A percentile compares a stretch with the other conserved stretches of the same genome.
Conservation (phyloP, 2,797 vertebrate genomes). For the Rhinophrynus dorsalis region DNA sequence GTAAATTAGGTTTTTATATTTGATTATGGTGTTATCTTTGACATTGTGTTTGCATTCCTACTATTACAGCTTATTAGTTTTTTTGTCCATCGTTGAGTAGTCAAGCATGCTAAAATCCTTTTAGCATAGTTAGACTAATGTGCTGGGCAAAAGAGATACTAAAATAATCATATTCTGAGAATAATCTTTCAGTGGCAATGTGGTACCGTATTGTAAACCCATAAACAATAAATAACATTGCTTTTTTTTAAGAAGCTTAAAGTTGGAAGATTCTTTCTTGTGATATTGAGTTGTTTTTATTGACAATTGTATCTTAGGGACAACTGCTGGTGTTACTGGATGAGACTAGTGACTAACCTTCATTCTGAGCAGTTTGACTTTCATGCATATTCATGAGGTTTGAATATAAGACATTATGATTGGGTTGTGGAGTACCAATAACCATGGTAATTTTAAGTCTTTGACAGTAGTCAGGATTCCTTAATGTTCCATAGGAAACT, state of each 20-base stretch:
- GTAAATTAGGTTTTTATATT: conserved; percentile 16
- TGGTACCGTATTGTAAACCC: background rate
- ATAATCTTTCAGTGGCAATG: background rate
- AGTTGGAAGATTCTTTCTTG: background rate
- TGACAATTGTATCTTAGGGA: no score
- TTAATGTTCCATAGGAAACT: no score
- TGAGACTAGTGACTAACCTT: background rate
- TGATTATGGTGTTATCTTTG: conserved; percentile 26
- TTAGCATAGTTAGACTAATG: background rate
- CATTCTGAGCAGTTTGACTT: background rate
- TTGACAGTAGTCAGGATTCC: no score
- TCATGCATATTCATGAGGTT: background rate
- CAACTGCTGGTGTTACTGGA: background rate
- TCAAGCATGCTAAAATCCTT: conserved; percentile 19
- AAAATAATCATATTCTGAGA: conserved; percentile 11
- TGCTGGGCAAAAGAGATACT: background rate
- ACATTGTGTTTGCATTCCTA: conserved; percentile 23
- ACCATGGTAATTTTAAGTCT: background rate
- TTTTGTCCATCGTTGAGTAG: conserved; percentile 14
- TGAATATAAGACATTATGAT: no score
- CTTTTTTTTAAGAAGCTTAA: background rate
- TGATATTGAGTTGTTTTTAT: background rate
- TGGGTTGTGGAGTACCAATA: background rate
- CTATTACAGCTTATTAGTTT: conserved; percentile 31
- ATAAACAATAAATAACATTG: background rate